These are phyloP conservation scores for Callaeas wilsoni DNA, from an alignment of 2,113 vertebrate species.

Conservation along the genomic window DNA sequence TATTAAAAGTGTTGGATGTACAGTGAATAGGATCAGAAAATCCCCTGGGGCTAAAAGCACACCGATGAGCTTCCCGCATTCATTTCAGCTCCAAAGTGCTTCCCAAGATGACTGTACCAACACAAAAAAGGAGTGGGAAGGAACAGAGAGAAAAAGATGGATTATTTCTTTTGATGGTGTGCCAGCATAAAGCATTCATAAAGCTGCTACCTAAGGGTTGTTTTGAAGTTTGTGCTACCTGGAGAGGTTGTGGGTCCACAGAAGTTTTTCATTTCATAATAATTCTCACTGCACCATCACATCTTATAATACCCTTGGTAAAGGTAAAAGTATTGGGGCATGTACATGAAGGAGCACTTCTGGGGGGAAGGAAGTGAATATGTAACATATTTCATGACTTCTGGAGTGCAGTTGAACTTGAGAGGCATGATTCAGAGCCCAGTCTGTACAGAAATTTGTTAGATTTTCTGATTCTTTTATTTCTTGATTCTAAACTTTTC, in stretches of 20 bases:
- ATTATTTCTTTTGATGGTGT: neutral
- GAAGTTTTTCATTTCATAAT: neutral
- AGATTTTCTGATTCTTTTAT: neutral
- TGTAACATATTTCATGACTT: neutral
- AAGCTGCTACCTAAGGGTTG: neutral
- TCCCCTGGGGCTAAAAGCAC: neutral
- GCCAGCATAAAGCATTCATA: neutral
- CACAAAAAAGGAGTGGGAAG: neutral
- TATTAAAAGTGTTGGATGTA: neutral
- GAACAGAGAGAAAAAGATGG: neutral
- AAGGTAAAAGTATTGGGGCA: neutral
- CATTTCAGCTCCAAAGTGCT: neutral
- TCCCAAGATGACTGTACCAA: neutral
- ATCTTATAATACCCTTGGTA: neutral
- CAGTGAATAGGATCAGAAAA: neutral
- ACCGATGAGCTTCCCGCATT: rapidly evolving
- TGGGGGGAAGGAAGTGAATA: neutral
- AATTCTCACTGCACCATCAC: neutral
- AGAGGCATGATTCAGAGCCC: neutral
- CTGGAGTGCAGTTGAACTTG: neutral
- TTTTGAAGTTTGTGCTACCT: neutral
- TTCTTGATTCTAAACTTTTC: neutral
- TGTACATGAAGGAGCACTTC: neutral
- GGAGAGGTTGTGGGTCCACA: neutral
- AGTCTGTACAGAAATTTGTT: neutral